A percentile compares a stretch with the other conserved stretches of the same genome.
phyloP scores from a whole-genome alignment of 2,888 invertebrate genomes.

The Phasia obesa region DNA sequence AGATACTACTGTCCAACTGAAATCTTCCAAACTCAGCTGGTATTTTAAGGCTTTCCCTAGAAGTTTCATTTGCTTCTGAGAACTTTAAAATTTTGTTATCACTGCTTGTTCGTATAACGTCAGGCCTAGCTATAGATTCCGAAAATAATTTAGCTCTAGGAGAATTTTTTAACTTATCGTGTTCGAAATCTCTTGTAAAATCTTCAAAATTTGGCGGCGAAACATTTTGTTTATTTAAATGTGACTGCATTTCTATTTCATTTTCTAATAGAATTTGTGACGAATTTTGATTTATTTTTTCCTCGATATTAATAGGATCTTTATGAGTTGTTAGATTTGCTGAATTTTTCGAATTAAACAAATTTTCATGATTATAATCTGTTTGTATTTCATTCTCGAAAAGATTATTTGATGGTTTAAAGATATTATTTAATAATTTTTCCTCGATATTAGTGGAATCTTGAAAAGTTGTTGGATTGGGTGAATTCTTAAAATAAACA shows the following conservation, averaged over 20 bases:
- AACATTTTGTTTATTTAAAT: neutral
- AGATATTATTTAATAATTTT: too few relatives aligned
- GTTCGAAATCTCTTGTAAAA: neutral
- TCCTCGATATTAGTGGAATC: too few relatives aligned
- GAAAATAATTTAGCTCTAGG: neutral
- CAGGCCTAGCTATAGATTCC: neutral
- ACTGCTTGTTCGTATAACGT: neutral
- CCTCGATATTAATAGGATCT: too few relatives aligned
- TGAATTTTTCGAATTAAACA: too few relatives aligned
- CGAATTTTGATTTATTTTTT: neutral
- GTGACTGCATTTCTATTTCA: neutral
- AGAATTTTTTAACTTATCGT: neutral
- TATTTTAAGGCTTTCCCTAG: neutral
- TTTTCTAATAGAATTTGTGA: neutral
- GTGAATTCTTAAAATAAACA: too few relatives aligned
- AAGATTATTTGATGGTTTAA: too few relatives aligned
- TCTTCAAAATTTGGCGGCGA: neutral
- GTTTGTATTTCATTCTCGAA: too few relatives aligned
- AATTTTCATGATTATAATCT: too few relatives aligned
- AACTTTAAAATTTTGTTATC: neutral
- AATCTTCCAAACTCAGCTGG: neutral
- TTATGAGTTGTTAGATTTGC: too few relatives aligned
- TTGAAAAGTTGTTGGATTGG: neutral
- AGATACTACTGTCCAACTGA: conserved; percentile 23
- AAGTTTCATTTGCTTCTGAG: neutral